Conservation (phyloP, 2,113 vertebrate genomes). For the Ancistrus triradiatus region DNA sequence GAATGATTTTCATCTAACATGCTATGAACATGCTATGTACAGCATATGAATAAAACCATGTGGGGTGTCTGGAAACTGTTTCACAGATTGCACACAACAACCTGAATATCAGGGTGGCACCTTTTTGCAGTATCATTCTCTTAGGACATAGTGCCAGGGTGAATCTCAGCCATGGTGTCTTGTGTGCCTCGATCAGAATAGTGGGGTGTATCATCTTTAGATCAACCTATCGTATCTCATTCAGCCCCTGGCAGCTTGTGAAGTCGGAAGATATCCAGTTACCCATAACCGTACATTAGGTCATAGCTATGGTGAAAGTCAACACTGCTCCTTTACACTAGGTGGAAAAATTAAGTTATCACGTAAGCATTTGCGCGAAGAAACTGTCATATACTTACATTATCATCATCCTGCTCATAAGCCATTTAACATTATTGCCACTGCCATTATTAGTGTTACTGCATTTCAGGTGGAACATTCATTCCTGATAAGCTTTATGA, state of each 20-base stretch:
- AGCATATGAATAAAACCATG: not conserved
- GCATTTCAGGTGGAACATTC: too few species aligned
- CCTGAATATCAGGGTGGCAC: constrained; percentile 3
- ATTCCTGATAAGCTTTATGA: too few species aligned
- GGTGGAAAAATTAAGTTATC: too few species aligned
- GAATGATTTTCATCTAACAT: constrained; percentile 14
- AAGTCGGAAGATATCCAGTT: constrained; percentile 23
- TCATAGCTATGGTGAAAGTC: too few species aligned
- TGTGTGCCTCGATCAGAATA: constrained; percentile 30
- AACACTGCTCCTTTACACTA: too few species aligned
- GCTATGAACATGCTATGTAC: not conserved
- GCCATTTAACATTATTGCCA: too few species aligned
- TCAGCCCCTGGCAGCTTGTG: constrained; percentile 17
- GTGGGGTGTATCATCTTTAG: constrained; percentile 34
- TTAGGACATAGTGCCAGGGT: constrained; percentile 19
- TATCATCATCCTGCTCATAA: too few species aligned
- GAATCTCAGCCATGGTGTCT: constrained; percentile 29
- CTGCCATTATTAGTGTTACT: too few species aligned
- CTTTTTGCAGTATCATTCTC: constrained; percentile 9
- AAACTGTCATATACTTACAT: too few species aligned
- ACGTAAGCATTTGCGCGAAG: too few species aligned
- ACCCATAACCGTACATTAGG: constrained; percentile 25
- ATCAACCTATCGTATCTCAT: constrained; percentile 28
- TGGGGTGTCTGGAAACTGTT: not conserved
- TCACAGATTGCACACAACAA: not conserved